phyloP scores from a whole-genome alignment of 2,888 invertebrate genomes.

The Leptopilina syphax region DNA sequence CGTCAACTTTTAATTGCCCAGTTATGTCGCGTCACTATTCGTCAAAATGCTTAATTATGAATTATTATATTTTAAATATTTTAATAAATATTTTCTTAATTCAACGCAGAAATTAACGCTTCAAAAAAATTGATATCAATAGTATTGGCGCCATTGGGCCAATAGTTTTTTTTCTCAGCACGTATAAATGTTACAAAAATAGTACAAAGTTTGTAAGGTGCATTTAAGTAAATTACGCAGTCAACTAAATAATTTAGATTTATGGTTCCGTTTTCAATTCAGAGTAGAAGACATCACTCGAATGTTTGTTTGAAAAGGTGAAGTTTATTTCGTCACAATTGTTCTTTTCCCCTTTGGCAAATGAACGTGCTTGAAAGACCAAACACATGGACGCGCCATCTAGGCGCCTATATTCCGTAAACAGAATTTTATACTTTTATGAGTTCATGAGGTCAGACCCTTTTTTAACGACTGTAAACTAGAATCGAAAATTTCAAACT shows the following conservation, averaged over 20 bases:
- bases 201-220: too few relatives aligned
- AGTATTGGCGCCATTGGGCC: too few relatives aligned
- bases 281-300: conserved; percentile 13
- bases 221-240: too few relatives aligned
- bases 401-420: conserved; percentile 31
- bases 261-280: conserved; percentile 10
- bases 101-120: too few relatives aligned
- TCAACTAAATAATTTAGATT: background rate
- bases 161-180: too few relatives aligned
- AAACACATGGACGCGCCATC: conserved; percentile 57
- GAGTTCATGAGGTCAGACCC: conserved; percentile 35
- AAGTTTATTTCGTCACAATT: conserved; percentile 55
- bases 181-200: too few relatives aligned
- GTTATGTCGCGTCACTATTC: conserved; percentile 2
- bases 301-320: conserved; percentile 41
- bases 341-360: conserved; percentile 42
- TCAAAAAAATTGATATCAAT: too few relatives aligned
- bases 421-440: conserved; percentile 46
- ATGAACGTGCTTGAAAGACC: conserved; percentile 61
- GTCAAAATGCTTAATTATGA: too few relatives aligned
- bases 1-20: conserved; percentile 2
- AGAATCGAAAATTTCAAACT: background rate
- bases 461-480: background rate
- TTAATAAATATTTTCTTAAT: too few relatives aligned
- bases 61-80: too few relatives aligned